Evolutionary conservation across 2,113 vertebrate genomes (phyloP).

Genomic region (Gorsachius goisagi): DNA sequence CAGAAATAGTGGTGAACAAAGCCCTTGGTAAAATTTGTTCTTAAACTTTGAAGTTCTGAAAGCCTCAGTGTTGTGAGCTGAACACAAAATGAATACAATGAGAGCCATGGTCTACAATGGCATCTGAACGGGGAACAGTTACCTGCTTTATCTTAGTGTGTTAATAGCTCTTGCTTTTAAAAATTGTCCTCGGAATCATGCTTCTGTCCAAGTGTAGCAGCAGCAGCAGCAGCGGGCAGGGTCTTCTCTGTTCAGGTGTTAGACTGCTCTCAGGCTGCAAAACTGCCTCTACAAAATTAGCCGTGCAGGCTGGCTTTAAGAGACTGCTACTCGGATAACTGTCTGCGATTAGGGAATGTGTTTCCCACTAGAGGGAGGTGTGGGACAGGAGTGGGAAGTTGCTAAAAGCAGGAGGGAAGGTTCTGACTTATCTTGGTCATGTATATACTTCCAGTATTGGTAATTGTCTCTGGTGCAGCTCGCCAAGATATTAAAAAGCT

Average conservation of each 20-base stretch:
- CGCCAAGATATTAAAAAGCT: neutral
- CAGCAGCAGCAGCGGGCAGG: neutral
- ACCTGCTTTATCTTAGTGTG: neutral
- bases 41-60: neutral
- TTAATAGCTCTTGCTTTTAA: neutral
- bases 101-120: neutral
- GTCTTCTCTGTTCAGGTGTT: neutral
- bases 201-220: neutral
- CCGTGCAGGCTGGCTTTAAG: neutral
- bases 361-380: conserved; percentile 51
- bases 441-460: neutral
- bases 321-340: rapidly evolving
- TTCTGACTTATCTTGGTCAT: neutral
- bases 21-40: neutral
- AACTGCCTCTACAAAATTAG: neutral
- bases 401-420: neutral
- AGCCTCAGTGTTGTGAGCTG: neutral
- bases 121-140: neutral
- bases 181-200: neutral
- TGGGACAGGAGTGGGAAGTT: neutral
- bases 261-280: neutral
- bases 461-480: neutral
- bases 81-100: neutral
- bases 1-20: neutral
- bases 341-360: neutral